These are phyloP conservation scores for Danio tinwini DNA, from an alignment of 2,797 vertebrate species.

Conservation along the genomic window DNA sequence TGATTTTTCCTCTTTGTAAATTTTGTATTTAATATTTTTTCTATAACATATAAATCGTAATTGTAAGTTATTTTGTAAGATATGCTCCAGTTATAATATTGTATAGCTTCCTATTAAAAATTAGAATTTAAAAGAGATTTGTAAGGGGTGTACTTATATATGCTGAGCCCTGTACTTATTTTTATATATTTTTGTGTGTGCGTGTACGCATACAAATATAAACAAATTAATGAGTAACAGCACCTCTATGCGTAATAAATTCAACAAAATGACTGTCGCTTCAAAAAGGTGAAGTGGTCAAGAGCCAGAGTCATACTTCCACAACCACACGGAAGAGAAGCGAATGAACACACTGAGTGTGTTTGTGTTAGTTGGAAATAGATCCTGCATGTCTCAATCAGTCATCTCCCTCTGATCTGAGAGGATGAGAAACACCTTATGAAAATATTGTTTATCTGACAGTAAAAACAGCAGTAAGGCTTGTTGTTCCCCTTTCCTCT, in stretches of 20 bases:
- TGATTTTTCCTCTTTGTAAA: no score
- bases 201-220: not conserved
- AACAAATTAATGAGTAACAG: not conserved
- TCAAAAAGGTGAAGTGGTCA: constrained; percentile 1
- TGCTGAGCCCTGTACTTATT: not conserved
- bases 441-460: constrained; percentile 78
- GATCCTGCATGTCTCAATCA: constrained; percentile 60
- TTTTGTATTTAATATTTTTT: no score
- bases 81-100: no score
- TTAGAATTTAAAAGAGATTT: no score
- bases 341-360: constrained; percentile 30
- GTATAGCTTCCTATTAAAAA: no score
- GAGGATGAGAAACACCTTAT: constrained; percentile 73
- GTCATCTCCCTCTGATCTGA: constrained; percentile 55
- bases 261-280: not conserved
- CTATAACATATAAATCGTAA: no score
- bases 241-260: not conserved
- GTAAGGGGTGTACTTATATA: no score
- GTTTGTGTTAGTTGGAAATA: constrained; percentile 61
- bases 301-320: constrained; percentile 13
- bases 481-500: constrained; percentile 61
- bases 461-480: constrained; percentile 57
- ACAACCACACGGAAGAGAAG: constrained; percentile 11
- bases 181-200: no score
- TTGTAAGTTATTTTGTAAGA: no score